These are phyloP conservation scores for Cettia cetti DNA, from an alignment of 2,113 vertebrate genomes.

Conservation along the genomic window DNA sequence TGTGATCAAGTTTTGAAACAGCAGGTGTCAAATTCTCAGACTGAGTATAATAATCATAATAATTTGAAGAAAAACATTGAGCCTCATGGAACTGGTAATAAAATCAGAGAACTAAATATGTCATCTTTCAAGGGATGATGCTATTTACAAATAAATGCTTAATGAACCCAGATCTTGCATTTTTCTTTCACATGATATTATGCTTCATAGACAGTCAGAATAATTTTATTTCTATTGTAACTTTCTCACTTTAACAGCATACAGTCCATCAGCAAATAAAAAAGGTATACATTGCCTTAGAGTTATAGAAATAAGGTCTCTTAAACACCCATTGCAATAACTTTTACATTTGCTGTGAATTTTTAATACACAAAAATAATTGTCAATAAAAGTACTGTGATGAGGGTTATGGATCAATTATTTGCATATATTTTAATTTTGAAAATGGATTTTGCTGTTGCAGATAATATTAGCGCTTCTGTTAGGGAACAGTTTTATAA, in stretches of 20 bases:
- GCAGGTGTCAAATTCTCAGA: slow-evolving; percentile 49
- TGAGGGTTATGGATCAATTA: slow-evolving; percentile 6
- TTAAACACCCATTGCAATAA: neutral
- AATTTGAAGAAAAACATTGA: slow-evolving; percentile 45
- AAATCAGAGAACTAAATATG: neutral
- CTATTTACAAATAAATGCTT: slow-evolving; percentile 43
- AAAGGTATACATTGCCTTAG: neutral
- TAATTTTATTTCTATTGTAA: slow-evolving; percentile 39
- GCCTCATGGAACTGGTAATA: neutral
- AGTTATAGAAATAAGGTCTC: neutral
- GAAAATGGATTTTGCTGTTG: slow-evolving; percentile 30
- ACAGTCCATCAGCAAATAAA: neutral
- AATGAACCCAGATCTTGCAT: slow-evolving; percentile 14
- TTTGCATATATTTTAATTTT: slow-evolving; percentile 31
- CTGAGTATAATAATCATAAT: slow-evolving; percentile 48
- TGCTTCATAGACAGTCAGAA: neutral
- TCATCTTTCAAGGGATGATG: neutral
- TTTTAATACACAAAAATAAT: slow-evolving; percentile 43
- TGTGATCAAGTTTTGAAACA: slow-evolving; percentile 49
- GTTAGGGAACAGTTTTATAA: slow-evolving; percentile 51
- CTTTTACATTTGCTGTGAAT: slow-evolving; percentile 3
- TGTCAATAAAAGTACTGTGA: slow-evolving; percentile 26
- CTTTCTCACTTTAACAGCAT: neutral
- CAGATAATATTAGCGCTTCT: neutral
- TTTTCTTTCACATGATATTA: neutral